phyloP scores from a whole-genome alignment of 2,113 vertebrate species.

The Bujurquina vittata region DNA sequence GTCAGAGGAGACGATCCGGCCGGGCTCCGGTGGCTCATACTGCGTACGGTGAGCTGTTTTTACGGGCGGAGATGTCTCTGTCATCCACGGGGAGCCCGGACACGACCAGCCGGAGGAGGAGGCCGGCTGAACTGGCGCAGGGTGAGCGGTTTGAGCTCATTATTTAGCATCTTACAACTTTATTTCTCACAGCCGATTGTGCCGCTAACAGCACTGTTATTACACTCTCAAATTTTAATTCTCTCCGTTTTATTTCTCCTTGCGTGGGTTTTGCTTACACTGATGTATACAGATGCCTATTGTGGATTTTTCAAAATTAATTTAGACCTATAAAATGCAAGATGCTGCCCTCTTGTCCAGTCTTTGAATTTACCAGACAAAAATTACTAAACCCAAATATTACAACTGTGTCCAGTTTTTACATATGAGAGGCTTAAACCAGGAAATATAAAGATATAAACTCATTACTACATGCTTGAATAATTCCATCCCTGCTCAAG shows the following conservation, averaged over 20 bases:
- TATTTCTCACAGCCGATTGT: constrained; percentile 9
- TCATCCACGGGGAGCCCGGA: constrained; percentile 7
- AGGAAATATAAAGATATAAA: background rate
- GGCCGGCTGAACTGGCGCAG: constrained; percentile 25
- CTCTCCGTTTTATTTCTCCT: constrained; percentile 3
- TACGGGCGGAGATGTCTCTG: constrained; percentile 43
- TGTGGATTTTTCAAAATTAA: background rate
- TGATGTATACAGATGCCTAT: background rate
- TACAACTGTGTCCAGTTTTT: background rate
- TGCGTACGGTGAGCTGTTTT: background rate
- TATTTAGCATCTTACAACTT: constrained; percentile 16
- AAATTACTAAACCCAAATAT: background rate
- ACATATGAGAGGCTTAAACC: background rate
- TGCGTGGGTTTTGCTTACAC: background rate
- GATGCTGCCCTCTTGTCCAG: background rate
- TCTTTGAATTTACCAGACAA: background rate
- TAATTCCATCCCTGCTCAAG: background rate
- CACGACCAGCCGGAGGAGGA: constrained; percentile 63
- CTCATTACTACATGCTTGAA: background rate
- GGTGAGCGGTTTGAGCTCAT: constrained; percentile 48
- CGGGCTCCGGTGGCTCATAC: background rate
- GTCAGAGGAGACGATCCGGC: background rate
- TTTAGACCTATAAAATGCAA: background rate
- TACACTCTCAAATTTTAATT: constrained; percentile 23
- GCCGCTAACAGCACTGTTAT: background rate